Evolutionary conservation across 2,113 vertebrate species (phyloP), one percentile per base, ranked within the genome.

Genomic region (Microtus oregoni): DNA sequence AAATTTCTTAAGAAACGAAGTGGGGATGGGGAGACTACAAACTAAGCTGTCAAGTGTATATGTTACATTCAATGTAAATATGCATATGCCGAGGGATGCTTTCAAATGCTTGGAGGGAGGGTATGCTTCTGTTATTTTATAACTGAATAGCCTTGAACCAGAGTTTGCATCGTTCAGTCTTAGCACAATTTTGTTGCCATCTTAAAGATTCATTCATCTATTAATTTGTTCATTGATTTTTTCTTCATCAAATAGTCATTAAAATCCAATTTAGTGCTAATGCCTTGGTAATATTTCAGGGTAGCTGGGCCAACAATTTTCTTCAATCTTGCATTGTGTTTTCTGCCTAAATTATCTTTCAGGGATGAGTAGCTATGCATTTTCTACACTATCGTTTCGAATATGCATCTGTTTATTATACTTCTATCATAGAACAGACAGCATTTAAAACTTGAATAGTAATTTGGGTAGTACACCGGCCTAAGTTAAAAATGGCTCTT

Each of bases 1-100:
- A 96, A 86, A 97, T 97, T 97, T 98, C 41, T 6, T 73, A 93
- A 78, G 67, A 93, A 95, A 96, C 86, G 75, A 85, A 96, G 78
- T 90, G 8, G 41, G 88, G 86, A 68, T 94, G 52, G 81, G 96
- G 86, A 90, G 76, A 90, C 38, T 88, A 26, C 76, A 87, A 97
- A 95, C 82, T 88, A 88, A 91, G 24, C 79, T 95, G 87, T 95
- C 85, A 96, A 92, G 28, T 94, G 35, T 47, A 65, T 81, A 93
- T 81, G 63, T 67, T 96, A 90, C 70, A 35, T 92, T 96, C 67
- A 68, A 79, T 28, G 65, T 88, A 88, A 97, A 97, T 89, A 94
- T 58, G 58, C 15, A 92, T 67, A 30, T 20, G 65, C 11, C 35
- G 58, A 97, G 26, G 65, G 78, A 55, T 78, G 81, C 50, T 88